Percentiles rank a stretch among this genome's conserved stretches.
These are phyloP conservation scores for Ostrea denselamellosa DNA, from an alignment of 1,140 invertebrate species.

Conservation along the genomic window DNA sequence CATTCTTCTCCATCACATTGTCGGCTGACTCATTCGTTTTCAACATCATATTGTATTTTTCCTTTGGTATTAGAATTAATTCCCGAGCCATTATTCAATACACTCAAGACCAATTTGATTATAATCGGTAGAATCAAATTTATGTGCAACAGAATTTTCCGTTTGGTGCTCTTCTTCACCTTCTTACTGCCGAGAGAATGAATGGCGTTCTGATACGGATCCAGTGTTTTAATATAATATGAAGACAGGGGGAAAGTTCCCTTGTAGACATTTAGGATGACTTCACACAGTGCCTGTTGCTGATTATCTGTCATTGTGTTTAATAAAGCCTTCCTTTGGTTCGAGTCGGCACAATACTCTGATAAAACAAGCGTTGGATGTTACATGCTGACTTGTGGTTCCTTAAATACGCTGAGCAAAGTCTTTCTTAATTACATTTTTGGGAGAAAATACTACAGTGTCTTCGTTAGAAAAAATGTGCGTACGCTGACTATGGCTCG, in stretches of 20 bases:
- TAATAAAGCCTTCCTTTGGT: conserved; percentile 40
- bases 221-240: conserved; percentile 26
- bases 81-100: conserved; percentile 33
- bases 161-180: not conserved
- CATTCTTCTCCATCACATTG: too few relatives aligned
- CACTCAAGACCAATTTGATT: conserved; percentile 27
- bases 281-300: conserved; percentile 40
- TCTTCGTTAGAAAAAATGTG: conserved; percentile 22
- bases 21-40: too few relatives aligned
- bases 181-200: not conserved
- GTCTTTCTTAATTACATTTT: not conserved
- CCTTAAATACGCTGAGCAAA: not conserved
- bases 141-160: not conserved
- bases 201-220: conserved; percentile 23
- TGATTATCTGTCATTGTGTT: conserved; percentile 27
- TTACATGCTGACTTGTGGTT: conserved; percentile 40
- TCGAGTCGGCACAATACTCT: not conserved
- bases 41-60: conserved; percentile 39
- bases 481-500: conserved; percentile 45
- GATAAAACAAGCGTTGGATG: conserved; percentile 36
- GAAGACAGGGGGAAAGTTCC: not conserved
- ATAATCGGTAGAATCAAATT: not conserved
- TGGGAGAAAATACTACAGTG: not conserved
- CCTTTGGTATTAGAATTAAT: conserved; percentile 41
- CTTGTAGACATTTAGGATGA: conserved; percentile 48